These are phyloP conservation scores for Bos indicus DNA, from an alignment of 2,113 vertebrate species.

Conservation along the genomic window DNA sequence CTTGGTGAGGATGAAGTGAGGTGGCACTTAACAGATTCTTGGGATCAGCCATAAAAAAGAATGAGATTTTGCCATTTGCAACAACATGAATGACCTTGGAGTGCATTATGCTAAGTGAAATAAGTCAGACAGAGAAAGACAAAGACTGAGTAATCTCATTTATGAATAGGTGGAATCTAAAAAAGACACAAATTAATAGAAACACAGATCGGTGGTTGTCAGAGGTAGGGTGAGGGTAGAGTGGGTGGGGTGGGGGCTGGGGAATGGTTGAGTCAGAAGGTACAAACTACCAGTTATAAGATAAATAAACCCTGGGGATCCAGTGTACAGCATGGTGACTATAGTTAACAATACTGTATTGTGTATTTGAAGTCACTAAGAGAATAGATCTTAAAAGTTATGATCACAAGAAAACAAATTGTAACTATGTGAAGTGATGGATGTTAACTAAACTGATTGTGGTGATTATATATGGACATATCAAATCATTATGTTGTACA, in stretches of 20 bases:
- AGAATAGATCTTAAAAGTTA: not conserved
- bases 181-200: not conserved
- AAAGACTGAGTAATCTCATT: not conserved
- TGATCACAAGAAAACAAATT: not conserved
- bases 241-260: not conserved
- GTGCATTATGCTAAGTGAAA: not conserved
- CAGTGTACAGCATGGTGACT: not conserved
- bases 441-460: not conserved
- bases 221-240: not conserved
- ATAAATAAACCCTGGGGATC: not conserved
- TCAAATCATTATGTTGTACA: not conserved
- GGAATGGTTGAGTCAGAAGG: not conserved
- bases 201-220: not conserved
- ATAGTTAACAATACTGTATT: not conserved
- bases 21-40: not conserved
- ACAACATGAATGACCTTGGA: not conserved
- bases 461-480: not conserved
- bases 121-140: not conserved
- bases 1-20: not conserved
- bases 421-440: not conserved
- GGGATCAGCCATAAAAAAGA: not conserved
- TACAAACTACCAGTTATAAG: not conserved
- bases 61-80: not conserved
- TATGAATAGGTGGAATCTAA: not conserved
- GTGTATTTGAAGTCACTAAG: not conserved